Percentiles rank a stretch among this genome's conserved stretches.
Conservation (phyloP, 2,797 vertebrate genomes). For the Crenuchus spilurus region DNA sequence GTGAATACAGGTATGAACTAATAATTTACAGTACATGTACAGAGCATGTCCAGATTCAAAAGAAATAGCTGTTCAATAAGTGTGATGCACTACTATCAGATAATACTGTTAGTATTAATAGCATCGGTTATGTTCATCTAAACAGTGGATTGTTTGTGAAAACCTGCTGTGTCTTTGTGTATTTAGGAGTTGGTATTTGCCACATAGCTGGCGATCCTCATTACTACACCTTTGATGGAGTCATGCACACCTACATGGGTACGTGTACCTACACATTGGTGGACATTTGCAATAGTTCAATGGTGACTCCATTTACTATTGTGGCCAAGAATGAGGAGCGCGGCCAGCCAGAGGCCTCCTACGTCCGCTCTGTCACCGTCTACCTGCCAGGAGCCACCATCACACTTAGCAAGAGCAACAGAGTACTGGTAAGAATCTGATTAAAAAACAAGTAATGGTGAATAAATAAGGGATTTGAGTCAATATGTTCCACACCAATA, state of each 20-base stretch:
- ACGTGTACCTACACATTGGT: conserved; percentile 83
- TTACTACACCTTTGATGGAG: conserved; percentile 84
- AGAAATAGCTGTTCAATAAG: not conserved
- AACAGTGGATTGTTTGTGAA: not conserved
- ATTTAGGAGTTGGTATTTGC: conserved; percentile 79
- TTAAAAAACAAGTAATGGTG: no score
- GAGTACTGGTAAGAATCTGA: conserved; percentile 77
- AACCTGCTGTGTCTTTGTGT: not conserved
- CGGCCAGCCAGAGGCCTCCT: conserved; percentile 72
- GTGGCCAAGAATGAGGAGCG: conserved; percentile 81
- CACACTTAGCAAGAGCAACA: conserved; percentile 76
- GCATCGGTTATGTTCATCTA: no score
- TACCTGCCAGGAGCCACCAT: conserved; percentile 67
- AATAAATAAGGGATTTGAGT: not conserved
- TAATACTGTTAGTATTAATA: no score
- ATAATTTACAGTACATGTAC: not conserved
- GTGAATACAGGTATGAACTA: conserved; percentile 60
- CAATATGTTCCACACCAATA: no score
- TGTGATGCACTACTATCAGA: not conserved
- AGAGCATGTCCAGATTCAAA: not conserved
- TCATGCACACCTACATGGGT: conserved; percentile 81
- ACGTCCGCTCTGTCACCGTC: conserved; percentile 73
- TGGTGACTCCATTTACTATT: conserved; percentile 79
- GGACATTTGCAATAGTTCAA: conserved; percentile 74
- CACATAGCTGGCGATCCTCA: conserved; percentile 79